These are phyloP conservation scores for Epizoanthus illoricatus DNA, from an alignment of 92 coral and sea anemone species.

Conservation along the genomic window DNA sequence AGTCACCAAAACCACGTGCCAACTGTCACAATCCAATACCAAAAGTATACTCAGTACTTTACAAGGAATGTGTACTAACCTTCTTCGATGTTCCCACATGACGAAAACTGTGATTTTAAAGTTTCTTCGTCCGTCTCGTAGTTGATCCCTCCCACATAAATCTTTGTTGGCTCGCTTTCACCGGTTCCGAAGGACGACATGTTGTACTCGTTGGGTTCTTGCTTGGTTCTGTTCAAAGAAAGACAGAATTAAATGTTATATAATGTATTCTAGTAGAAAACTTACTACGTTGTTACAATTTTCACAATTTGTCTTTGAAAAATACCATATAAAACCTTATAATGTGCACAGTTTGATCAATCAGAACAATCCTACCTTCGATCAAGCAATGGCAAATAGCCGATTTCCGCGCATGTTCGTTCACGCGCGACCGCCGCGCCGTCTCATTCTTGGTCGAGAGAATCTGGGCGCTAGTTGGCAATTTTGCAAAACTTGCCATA, in stretches of 20 bases:
- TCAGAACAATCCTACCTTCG: conserved; percentile 28
- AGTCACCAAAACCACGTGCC: conserved; percentile 28
- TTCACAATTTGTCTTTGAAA: background rate
- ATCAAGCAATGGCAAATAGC: conserved; percentile 20
- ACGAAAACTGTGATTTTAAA: conserved; percentile 7
- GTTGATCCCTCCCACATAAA: conserved; percentile 38
- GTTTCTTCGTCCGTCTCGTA: background rate
- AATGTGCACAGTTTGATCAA: background rate
- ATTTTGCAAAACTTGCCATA: background rate
- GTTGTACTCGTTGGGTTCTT: conserved; percentile 9
- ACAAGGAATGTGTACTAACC: conserved; percentile 7
- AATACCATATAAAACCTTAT: background rate
- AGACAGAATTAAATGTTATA: background rate
- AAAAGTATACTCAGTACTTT: background rate
- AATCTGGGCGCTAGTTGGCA: conserved; percentile 7
- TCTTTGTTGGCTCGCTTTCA: conserved; percentile 37
- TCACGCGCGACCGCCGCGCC: background rate
- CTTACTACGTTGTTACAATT: background rate
- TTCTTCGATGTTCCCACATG: conserved; percentile 32
- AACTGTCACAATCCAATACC: conserved; percentile 5
- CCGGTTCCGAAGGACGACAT: conserved; percentile 16
- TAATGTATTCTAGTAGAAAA: background rate
- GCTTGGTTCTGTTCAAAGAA: conserved; percentile 22
- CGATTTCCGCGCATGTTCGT: conserved; percentile 31
- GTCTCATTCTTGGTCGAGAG: background rate